phyloP scores from a whole-genome alignment of 2,888 invertebrate genomes.

The Eupithecia exiguata region DNA sequence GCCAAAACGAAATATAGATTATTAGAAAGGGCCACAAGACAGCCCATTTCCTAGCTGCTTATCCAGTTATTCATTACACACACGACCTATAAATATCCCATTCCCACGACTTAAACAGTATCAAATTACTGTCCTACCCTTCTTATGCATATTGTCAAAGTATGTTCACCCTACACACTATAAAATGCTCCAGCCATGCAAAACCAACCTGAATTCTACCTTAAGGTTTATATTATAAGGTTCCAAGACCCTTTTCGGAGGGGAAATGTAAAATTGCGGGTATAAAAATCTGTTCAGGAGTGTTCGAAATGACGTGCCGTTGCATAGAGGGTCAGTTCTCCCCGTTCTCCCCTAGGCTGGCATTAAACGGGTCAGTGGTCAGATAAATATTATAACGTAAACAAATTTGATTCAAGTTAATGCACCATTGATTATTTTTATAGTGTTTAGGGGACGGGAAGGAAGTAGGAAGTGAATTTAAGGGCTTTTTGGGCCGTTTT shows the following conservation, averaged over 20 bases:
- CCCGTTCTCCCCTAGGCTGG: conserved; percentile 59
- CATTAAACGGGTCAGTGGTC: conserved; percentile 80
- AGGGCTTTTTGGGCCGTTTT: background rate
- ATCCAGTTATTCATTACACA: conserved; percentile 55
- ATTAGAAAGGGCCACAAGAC: conserved; percentile 13
- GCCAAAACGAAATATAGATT: background rate
- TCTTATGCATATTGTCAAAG: conserved; percentile 46
- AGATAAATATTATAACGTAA: conserved; percentile 80
- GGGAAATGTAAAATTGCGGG: conserved; percentile 43
- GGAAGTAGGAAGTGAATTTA: conserved; percentile 11
- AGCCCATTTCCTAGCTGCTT: conserved; percentile 41
- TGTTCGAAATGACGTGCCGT: conserved; percentile 74
- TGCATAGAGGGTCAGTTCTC: conserved; percentile 65
- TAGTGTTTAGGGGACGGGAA: conserved; percentile 34
- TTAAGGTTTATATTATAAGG: conserved; percentile 41
- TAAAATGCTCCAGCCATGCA: conserved; percentile 11
- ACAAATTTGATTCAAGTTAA: conserved; percentile 79
- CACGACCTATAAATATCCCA: conserved; percentile 59
- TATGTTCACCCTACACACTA: conserved; percentile 35
- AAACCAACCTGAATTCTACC: conserved; percentile 43
- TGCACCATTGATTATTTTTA: conserved; percentile 76
- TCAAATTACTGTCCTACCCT: conserved; percentile 71
- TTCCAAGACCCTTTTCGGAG: background rate
- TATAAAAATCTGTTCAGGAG: conserved; percentile 76
- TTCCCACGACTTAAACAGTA: conserved; percentile 77